phyloP scores from a whole-genome alignment of 2,797 vertebrate genomes.

The Labroides dimidiatus region DNA sequence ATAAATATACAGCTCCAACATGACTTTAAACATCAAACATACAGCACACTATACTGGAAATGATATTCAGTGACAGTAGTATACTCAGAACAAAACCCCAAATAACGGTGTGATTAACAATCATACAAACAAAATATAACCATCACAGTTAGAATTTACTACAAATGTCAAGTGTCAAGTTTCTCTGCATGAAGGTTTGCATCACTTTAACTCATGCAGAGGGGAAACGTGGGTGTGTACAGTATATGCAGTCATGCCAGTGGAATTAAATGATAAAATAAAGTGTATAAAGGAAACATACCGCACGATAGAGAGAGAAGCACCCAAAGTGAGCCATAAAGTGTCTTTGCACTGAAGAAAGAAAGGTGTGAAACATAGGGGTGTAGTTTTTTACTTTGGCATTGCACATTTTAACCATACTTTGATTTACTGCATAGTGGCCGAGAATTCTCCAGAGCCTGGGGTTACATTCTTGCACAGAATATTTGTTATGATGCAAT shows the following conservation, averaged over 20 bases:
- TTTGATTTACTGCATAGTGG: conserved; percentile 19
- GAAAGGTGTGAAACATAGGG: too few species aligned
- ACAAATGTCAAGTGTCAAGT: conserved; percentile 81
- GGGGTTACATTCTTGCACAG: conserved; percentile 10
- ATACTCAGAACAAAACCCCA: conserved; percentile 79
- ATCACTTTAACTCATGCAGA: conserved; percentile 60
- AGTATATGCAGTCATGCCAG: conserved; percentile 78
- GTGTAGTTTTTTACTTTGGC: conserved; percentile 44
- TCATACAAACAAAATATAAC: conserved; percentile 70
- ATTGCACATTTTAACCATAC: conserved; percentile 71
- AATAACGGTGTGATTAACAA: conserved; percentile 75
- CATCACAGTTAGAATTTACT: conserved; percentile 80
- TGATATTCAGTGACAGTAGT: conserved; percentile 88
- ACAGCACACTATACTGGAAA: conserved; percentile 84
- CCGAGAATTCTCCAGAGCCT: not conserved
- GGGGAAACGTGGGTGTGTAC: conserved; percentile 69
- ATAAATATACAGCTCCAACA: conserved; percentile 86
- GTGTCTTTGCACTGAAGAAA: conserved; percentile 65
- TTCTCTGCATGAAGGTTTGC: conserved; percentile 70
- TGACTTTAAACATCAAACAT: conserved; percentile 82
- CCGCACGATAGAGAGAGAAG: conserved; percentile 57
- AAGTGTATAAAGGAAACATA: conserved; percentile 58
- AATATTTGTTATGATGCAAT: conserved; percentile 6
- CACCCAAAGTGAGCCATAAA: conserved; percentile 63
- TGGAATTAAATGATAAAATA: conserved; percentile 79